Evolutionary conservation across 1,140 invertebrate species (phyloP).

Genomic region (Dufourea novaeangliae): DNA sequence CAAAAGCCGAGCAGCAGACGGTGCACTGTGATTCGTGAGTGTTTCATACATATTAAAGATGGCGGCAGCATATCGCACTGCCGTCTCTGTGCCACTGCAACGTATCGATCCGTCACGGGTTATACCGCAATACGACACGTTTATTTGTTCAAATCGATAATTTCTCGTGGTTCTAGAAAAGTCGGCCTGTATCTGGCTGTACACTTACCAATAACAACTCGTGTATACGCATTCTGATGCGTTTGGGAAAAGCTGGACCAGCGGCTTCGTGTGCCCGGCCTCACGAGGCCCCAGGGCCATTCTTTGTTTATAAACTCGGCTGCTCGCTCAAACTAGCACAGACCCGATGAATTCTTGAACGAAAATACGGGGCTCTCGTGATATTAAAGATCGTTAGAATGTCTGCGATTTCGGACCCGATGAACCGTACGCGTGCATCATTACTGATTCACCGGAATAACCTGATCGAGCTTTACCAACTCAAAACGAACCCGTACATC

Average conservation of each 20-base stretch:
- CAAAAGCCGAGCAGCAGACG: conserved; percentile 20
- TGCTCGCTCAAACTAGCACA: conserved; percentile 20
- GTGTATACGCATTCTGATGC: conserved; percentile 81
- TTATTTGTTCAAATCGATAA: conserved; percentile 57
- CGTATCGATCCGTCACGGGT: conserved; percentile 59
- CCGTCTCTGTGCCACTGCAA: conserved; percentile 48
- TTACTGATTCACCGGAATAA: conserved; percentile 9
- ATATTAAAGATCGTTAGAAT: conserved; percentile 23
- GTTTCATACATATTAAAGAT: conserved; percentile 36
- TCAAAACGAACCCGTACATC: conserved; percentile 23
- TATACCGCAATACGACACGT: conserved; percentile 64
- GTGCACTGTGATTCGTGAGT: conserved; percentile 33
- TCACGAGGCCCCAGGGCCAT: conserved; percentile 75
- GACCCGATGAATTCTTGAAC: neutral
- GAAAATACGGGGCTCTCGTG: neutral
- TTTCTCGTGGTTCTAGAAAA: neutral
- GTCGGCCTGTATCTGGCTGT: neutral
- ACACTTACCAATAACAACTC: conserved; percentile 82
- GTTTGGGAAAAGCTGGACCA: conserved; percentile 79
- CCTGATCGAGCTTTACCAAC: neutral
- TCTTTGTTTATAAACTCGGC: conserved; percentile 66
- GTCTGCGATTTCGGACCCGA: neutral
- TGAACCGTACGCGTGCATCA: conserved; percentile 24
- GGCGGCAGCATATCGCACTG: conserved; percentile 38
- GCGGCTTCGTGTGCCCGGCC: conserved; percentile 76